Evolutionary conservation across 2,113 vertebrate genomes (phyloP).

Genomic region (Cheirogaleus medius): DNA sequence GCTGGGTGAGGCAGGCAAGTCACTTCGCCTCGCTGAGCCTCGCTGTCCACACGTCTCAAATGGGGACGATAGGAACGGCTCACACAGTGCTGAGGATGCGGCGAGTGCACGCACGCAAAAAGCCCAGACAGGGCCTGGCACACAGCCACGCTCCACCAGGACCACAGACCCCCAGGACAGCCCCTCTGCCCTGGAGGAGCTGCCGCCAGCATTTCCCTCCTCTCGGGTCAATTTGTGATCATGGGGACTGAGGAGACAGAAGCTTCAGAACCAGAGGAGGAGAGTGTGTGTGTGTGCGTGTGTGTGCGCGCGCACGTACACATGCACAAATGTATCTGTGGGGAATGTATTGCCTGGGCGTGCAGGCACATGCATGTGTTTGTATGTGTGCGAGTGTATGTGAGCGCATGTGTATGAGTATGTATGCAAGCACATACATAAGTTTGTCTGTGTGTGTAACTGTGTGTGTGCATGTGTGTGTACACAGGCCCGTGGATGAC

Average conservation of each 20-base stretch:
- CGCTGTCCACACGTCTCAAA: neutral
- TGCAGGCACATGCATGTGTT: accelerated
- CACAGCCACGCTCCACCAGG: accelerated
- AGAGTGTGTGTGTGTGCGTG: neutral
- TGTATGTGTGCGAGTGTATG: neutral
- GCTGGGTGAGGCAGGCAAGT: neutral
- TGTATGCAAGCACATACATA: neutral
- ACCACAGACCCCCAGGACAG: accelerated
- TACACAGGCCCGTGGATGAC: neutral
- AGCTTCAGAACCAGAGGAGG: neutral
- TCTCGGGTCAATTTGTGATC: neutral
- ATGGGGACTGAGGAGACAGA: neutral
- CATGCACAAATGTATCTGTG: neutral
- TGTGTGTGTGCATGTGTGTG: neutral
- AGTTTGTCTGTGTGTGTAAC: neutral
- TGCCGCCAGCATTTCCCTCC: neutral
- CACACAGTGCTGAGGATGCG: accelerated
- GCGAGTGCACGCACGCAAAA: neutral
- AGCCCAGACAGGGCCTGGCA: neutral
- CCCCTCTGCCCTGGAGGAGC: neutral
- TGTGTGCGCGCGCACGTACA: neutral
- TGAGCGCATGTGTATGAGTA: too few relatives aligned
- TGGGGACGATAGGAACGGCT: accelerated
- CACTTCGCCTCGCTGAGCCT: neutral
- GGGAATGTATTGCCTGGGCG: neutral